phyloP scores from a whole-genome alignment of 2,113 vertebrate species.

The Ailurus styani region DNA sequence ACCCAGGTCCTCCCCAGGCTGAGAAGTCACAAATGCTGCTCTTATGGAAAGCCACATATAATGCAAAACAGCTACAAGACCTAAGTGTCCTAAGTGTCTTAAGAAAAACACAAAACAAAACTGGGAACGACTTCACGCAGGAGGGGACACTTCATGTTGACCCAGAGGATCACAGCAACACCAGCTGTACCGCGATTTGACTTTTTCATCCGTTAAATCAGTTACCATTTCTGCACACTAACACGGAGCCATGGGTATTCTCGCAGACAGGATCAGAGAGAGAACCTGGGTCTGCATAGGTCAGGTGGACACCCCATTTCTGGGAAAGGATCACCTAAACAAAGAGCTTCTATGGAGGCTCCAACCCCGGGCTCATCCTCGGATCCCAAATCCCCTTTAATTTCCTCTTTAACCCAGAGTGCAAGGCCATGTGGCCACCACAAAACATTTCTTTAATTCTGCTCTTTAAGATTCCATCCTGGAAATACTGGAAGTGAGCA shows the following conservation, averaged over 20 bases:
- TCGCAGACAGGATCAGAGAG: background rate
- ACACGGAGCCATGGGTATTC: background rate
- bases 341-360: background rate
- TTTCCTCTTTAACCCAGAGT: background rate
- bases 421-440: background rate
- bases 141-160: background rate
- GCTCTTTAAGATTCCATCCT: background rate
- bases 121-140: background rate
- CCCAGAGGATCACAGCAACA: background rate
- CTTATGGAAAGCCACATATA: background rate
- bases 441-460: background rate
- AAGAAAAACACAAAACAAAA: background rate
- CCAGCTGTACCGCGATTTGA: background rate
- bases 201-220: background rate
- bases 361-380: background rate
- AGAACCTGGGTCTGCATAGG: background rate
- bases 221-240: background rate
- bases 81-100: background rate
- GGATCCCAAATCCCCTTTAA: background rate
- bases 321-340: background rate
- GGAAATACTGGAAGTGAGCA: background rate
- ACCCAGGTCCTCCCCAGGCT: background rate
- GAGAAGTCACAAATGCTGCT: background rate
- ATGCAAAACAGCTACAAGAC: background rate
- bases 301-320: background rate